phyloP scores from a whole-genome alignment of 2,888 invertebrate species.

The Ephialtes manifestator region DNA sequence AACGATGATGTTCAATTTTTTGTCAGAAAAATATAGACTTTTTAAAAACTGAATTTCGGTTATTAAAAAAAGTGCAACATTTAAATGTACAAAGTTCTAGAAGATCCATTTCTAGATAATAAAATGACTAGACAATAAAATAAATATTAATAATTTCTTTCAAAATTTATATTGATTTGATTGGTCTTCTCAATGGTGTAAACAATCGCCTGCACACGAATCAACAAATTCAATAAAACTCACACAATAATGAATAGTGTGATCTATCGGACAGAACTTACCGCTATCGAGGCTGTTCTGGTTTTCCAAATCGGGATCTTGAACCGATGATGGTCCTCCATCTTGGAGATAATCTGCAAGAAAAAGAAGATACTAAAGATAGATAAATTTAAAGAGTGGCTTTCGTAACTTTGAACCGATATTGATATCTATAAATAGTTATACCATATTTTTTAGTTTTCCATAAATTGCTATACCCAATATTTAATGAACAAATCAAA shows the following conservation, averaged over 20 bases:
- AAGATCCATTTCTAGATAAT: too few species aligned
- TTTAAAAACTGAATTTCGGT: too few species aligned
- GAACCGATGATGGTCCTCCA: slow-evolving; percentile 74
- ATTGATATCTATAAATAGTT: too few species aligned
- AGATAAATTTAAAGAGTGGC: neutral
- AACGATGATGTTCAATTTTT: too few species aligned
- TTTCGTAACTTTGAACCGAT: too few species aligned
- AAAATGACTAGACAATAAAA: neutral
- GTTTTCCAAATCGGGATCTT: slow-evolving; percentile 80
- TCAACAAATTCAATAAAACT: neutral
- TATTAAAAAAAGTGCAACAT: too few species aligned
- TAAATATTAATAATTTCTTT: neutral
- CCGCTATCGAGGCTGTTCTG: slow-evolving; percentile 83
- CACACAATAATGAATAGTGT: neutral
- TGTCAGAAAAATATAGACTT: too few species aligned
- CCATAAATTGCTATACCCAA: too few species aligned
- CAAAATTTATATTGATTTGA: neutral
- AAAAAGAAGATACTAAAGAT: too few species aligned
- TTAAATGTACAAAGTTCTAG: too few species aligned
- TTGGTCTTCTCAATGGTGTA: neutral
- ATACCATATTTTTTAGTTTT: too few species aligned
- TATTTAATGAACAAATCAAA: too few species aligned
- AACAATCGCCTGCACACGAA: neutral
- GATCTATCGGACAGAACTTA: slow-evolving; percentile 71
- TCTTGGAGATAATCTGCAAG: slow-evolving; percentile 79